Base-by-base conservation (phyloP, 2,888 invertebrate species). In the Dugesia japonica region DNA sequence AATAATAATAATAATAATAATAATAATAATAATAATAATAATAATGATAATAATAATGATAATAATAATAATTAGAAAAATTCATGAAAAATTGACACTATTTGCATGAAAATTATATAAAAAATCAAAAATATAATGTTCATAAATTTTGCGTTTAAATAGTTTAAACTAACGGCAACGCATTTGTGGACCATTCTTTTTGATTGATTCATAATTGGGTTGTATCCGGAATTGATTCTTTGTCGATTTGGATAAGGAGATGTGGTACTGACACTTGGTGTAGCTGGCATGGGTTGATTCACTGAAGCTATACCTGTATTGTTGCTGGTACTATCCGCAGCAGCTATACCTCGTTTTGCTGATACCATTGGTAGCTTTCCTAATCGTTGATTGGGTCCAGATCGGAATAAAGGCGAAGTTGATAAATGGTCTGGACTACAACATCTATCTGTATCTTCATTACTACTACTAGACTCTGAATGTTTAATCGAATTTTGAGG, bases 141-240 rank as follows among this genome's bases (percentile, higher is more conserved):
- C 38, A 38, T 17, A 56, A 20, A 56, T 13, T 23, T 13, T 1
- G 56, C 17, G 4, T 56, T 9, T 56, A 56, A 56, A 56, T 20
- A 4, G n/a, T 56, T n/a, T 13, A n/a, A n/a, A 56, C 56, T 56
- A 56, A 56, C 56, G 17, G 56, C 56, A 20, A 56, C 17, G 23
- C 56, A 56, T 33, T 73, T 73, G 74, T 73, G 74, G 23, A 73
- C 74, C 74, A 73, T 73, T 4, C 38, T 56, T 26, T 73, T 73
- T 28, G 28, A 38, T 28, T 27, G 72, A 72, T 27, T 56, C 4
- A 56, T 23, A 23, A 56, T n/a, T 38, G 56, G 56, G 17, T 56
- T 56, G 56, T 56, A 56, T 7, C 56, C 56, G 1, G 56, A 56
- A 56, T 56, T 56, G 23, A 56, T 56, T 56, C 56, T 4, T 23